Evolutionary conservation across 2,113 vertebrate species (phyloP), one percentile per base, ranked within the genome.

Genomic region (Triplophysa siluroides): DNA sequence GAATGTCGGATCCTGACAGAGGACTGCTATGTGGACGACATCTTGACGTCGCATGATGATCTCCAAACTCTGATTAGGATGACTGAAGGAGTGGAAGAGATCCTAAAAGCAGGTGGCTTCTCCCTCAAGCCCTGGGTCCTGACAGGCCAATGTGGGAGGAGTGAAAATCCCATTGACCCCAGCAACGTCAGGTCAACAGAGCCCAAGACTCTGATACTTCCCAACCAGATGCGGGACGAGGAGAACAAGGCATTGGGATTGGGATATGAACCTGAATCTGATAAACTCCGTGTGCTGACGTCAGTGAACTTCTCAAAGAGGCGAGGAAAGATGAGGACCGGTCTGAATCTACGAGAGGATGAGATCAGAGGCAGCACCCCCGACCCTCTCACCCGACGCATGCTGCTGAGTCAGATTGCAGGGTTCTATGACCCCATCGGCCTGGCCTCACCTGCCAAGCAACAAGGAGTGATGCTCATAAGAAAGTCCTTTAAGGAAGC

Each of bases 11-110:
- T 58, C 29, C 33, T 75, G 18, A 63, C 72, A 19, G 71, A 85
- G 10, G 78, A 83, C 4, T 21, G n/a, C 41, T 84, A 81, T 26
- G 71, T 79, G 1, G 83, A 86, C 8, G 77, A 87, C 4, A 72
- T 86, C 8, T 11, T 85, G 0, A 85, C 79, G 0, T 85, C 70
- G n/a, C 74, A 85, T 21, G 63, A 77, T 60, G 16, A 64, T 29
- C 29, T 12, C 3, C 0, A 72, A 8, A 19, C 8, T 0, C 78
- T 86, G 14, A 14, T 21, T 0, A 19, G 52, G 8, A 83, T 61
- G 7, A 81, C 63, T 8, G 2, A 68, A 60, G 21, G 1, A 76
- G 52, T 4, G 82, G 26, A 29, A 29, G 1, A 29, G 26, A 29
- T 29, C 26, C 26, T 29, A 29, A 29, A 29, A 29, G 26, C 75